Evolutionary conservation across 2,888 invertebrate genomes (phyloP), one percentile per base, ranked within the genome.

Genomic region (Tribolium freemani): DNA sequence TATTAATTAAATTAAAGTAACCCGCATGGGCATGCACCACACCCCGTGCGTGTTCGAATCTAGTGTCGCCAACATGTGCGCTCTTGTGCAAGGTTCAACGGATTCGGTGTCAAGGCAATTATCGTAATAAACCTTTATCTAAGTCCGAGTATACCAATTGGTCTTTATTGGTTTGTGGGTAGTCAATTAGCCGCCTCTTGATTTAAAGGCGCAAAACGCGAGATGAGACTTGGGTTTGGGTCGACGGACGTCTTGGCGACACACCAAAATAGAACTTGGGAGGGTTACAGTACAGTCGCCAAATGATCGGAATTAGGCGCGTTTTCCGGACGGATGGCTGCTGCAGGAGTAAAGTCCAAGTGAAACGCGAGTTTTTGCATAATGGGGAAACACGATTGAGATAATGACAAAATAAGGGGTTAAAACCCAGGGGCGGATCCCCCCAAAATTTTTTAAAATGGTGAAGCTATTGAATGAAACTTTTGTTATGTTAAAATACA

Each of bases 91-190:
- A 73, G 69, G 72, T 73, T 73, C 73, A 75, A 71, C 63, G 67
- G 64, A 73, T 73, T 71, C 58, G 71, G 73, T 75, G 75, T 75
- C 75, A 75, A 75, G 73, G 73, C 73, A 73, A 73, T 73, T 75
- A 67, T 64, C 30, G 67, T 69, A 73, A 75, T 75, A 68, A 66
- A 60, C 51, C 48, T 71, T 71, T 71, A 71, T 68, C 72, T 44
- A 26, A 57, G 50, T 30, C 66, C 61, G 53, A 16, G 21, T 44
- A 51, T 74, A 73, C 73, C 76, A 77, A 77, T 77, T 77, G 77
- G 31, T 50, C 74, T 76, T 72, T 74, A 77, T 77, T 77, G 56
- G 73, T 76, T 77, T 77, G 76, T 75, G 72, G 71, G 73, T 45
- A 64, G 70, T 69, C 66, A 75, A 73, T 72, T 69, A 74, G 74